Conservation (phyloP, 2,888 invertebrate genomes). For the Nomada fabriciana region DNA sequence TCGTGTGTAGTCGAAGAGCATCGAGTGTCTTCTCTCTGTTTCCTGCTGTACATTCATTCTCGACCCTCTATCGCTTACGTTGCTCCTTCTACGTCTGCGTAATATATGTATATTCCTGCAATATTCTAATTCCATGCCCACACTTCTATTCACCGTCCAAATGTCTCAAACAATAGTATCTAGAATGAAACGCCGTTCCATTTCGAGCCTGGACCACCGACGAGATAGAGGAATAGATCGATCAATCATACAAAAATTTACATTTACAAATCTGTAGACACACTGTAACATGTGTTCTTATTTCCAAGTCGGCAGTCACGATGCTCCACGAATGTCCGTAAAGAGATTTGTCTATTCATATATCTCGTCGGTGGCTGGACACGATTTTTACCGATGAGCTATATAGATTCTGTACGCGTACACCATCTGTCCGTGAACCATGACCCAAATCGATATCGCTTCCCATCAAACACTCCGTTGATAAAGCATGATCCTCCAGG, state of each 20-base stretch:
- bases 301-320: no score
- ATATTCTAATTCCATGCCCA: background rate
- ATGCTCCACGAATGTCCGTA: no score
- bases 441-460: constrained; percentile 33
- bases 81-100: background rate
- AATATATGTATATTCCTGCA: constrained; percentile 2
- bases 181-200: no score
- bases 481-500: constrained; percentile 32
- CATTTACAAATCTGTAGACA: no score
- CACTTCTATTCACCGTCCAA: background rate
- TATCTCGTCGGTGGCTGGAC: no score
- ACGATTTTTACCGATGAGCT: background rate
- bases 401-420: background rate
- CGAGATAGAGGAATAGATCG: no score
- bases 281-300: no score
- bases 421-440: background rate
- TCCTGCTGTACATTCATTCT: constrained; percentile 50
- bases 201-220: background rate
- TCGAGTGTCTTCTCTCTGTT: constrained; percentile 59
- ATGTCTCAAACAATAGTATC: no score
- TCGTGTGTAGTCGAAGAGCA: constrained; percentile 58
- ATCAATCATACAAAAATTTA: no score
- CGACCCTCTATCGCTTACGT: constrained; percentile 28
- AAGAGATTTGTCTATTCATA: no score
- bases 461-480: constrained; percentile 11